phyloP scores from a whole-genome alignment of 2,797 vertebrate genomes.

The Melanotaenia pygmaea region DNA sequence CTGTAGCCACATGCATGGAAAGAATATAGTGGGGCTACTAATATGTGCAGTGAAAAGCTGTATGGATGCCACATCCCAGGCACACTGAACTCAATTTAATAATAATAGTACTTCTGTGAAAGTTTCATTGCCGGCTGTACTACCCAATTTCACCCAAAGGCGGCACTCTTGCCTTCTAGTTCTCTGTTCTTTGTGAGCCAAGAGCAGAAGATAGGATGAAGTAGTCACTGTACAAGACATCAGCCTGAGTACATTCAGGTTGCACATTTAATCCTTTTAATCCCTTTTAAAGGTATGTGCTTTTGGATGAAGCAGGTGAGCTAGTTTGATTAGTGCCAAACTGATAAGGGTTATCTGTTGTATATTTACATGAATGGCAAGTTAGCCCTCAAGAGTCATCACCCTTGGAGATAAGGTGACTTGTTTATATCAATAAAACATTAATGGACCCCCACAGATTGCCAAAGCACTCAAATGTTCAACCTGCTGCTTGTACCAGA shows the following conservation, averaged over 20 bases:
- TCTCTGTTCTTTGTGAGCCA: conserved; percentile 20
- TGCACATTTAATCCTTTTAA: conserved; percentile 75
- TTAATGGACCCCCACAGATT: conserved; percentile 56
- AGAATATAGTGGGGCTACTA: conserved; percentile 41
- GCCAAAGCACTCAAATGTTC: conserved; percentile 41
- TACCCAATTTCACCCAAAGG: conserved; percentile 72
- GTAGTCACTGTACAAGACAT: conserved; percentile 60
- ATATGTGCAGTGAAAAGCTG: conserved; percentile 45
- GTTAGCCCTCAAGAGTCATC: conserved; percentile 69
- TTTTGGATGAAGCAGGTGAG: conserved; percentile 42
- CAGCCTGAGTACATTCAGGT: conserved; percentile 59
- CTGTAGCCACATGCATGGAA: conserved; percentile 17
- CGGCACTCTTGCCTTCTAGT: conserved; percentile 78
- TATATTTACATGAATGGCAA: conserved; percentile 77
- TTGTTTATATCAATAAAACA: conserved; percentile 77
- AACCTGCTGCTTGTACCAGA: conserved; percentile 41
- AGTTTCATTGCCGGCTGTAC: conserved; percentile 32
- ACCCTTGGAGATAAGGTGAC: conserved; percentile 68
- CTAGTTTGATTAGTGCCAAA: conserved; percentile 59
- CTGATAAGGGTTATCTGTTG: conserved; percentile 77
- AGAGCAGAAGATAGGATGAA: conserved; percentile 31
- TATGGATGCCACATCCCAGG: conserved; percentile 33
- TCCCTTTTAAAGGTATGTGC: conserved; percentile 68
- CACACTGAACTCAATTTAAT: conserved; percentile 27
- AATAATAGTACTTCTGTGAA: conserved; percentile 6